Conservation (phyloP, 2,888 invertebrate genomes). For the Nemapogon koenigi region DNA sequence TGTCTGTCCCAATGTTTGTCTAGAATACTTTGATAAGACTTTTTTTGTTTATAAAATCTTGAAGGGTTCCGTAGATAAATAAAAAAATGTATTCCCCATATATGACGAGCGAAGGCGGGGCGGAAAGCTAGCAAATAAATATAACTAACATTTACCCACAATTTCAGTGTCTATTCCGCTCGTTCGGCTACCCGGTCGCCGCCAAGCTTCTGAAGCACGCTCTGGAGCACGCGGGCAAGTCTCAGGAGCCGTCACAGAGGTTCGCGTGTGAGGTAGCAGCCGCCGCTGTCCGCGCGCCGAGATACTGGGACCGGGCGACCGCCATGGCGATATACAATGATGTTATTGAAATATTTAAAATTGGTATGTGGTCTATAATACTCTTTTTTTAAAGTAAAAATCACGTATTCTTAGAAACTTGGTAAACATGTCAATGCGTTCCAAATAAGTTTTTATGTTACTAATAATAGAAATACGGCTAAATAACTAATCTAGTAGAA, state of each 20-base stretch:
- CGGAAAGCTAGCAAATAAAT: too few relatives aligned
- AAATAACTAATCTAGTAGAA: too few relatives aligned
- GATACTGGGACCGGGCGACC: slow-evolving; percentile 79
- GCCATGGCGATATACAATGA: slow-evolving; percentile 66
- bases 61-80: too few relatives aligned
- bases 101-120: too few relatives aligned
- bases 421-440: too few relatives aligned
- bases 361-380: slow-evolving; percentile 24
- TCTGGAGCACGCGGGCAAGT: slow-evolving; percentile 67
- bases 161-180: slow-evolving; percentile 72
- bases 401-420: too few relatives aligned
- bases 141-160: not conserved
- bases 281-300: slow-evolving; percentile 80
- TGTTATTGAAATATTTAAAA: slow-evolving; percentile 69
- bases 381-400: not conserved
- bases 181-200: slow-evolving; percentile 74
- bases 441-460: too few relatives aligned
- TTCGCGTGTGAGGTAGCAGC: slow-evolving; percentile 81
- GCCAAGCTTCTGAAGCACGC: slow-evolving; percentile 70
- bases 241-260: slow-evolving; percentile 79
- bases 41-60: not conserved
- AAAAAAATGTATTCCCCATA: too few relatives aligned
- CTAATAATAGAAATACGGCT: too few relatives aligned
- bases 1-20: too few relatives aligned
- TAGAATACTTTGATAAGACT: not conserved